Base-by-base conservation (phyloP, 1,140 invertebrate species). In the Conopomorpha cramerella region DNA sequence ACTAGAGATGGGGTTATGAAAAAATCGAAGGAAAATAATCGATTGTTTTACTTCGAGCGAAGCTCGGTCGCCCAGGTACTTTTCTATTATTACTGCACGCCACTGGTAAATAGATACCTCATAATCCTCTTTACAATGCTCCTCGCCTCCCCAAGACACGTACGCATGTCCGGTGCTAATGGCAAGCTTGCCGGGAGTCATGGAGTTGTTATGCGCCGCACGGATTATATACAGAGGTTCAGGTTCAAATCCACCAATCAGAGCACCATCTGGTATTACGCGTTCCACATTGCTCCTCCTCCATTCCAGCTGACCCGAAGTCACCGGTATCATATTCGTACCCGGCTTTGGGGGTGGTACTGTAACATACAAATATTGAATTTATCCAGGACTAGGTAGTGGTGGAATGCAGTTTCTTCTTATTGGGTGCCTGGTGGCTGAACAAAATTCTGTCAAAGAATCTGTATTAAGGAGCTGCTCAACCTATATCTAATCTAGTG, bases 101-200 rank as follows among this genome's bases (percentile, higher is more conserved):
- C n/a, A n/a, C n/a, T n/a, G n/a, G n/a, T n/a, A n/a, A n/a, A n/a
- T n/a, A n/a, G n/a, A n/a, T 52, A 85, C 83, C 76, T 92, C 84
- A 62, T 90, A 92, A 13, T 87, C 79, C 13, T 52, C 43, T 49
- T 87, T 86, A 16, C 77, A 78, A 53, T 90, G 85, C 49, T 89
- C 86, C 2, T 54, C 62, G 23, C 89, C 88, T 14, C 89, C 89
- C 86, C 87, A 92, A 12, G 89, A 54, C 1, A 92, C 59, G 50
- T 88, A 92, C 42, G 80, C 84, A 0, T 83, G 78, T 10, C 82
- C 80, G 45, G 88, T 82, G 1, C 83, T 82, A 1, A 84, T 80
- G 29, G 86, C 77, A 34, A 88, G 73, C 61, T 91, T 91, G 4
- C 89, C 89, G 25, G 87, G 86, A 35, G 89, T 80, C 14, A 89